Percentiles rank a stretch among this genome's conserved stretches.
These are phyloP conservation scores for Drosophila suboccidentalis DNA, from an alignment of 2,888 invertebrate genomes.

Conservation along the genomic window DNA sequence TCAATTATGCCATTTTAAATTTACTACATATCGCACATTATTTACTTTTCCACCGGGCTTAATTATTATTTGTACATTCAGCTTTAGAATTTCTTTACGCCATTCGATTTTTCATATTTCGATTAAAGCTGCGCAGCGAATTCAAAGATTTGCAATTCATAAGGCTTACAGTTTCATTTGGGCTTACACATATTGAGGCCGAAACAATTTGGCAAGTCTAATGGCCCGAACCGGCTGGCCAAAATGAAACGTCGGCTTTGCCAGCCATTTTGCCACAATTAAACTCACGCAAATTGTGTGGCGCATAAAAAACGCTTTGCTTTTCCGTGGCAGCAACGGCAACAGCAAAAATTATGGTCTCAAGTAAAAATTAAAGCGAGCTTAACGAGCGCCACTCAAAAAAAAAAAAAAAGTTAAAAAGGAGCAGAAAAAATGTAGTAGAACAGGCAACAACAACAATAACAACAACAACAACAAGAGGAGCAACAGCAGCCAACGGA, in stretches of 20 bases:
- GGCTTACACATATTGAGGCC: slow-evolving; percentile 12
- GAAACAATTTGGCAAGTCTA: slow-evolving; percentile 56
- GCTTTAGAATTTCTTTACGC: background rate
- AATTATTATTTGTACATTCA: background rate
- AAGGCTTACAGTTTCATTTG: background rate
- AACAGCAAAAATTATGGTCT: slow-evolving; percentile 70
- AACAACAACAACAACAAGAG: slow-evolving; percentile 22
- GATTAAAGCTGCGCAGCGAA: background rate
- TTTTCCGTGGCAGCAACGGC: slow-evolving; percentile 13
- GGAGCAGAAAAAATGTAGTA: slow-evolving; percentile 3
- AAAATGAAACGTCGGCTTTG: slow-evolving; percentile 23
- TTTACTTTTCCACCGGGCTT: background rate
- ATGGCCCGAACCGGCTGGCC: slow-evolving; percentile 50
- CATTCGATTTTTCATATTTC: slow-evolving; percentile 10
- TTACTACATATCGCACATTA: background rate
- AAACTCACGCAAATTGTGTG: slow-evolving; percentile 72
- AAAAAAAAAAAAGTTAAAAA: slow-evolving; percentile 15
- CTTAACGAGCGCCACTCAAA: slow-evolving; percentile 73
- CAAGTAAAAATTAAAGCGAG: slow-evolving; percentile 78
- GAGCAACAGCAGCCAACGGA: slow-evolving; percentile 38
- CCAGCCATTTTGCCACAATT: slow-evolving; percentile 66
- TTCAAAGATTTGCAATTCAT: slow-evolving; percentile 2
- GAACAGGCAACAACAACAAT: slow-evolving; percentile 15
- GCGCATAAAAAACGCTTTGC: slow-evolving; percentile 53
- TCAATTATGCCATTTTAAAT: slow-evolving; percentile 20